Conservation (phyloP, 2,113 vertebrate species). For the Pseudolaguvia tuberculata region DNA sequence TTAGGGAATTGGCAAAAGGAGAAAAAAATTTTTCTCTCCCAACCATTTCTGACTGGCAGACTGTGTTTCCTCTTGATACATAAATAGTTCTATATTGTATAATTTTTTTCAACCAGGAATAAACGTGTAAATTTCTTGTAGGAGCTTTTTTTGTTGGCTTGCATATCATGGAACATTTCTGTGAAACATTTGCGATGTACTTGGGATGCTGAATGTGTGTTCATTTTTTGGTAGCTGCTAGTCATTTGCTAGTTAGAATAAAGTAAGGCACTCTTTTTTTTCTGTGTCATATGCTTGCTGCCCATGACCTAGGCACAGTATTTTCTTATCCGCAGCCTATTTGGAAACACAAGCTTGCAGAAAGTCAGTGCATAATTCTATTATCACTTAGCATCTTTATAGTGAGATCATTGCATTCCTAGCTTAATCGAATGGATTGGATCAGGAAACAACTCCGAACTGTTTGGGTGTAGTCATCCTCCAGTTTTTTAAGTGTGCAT, state of each 20-base stretch:
- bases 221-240: background rate
- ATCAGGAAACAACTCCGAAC: background rate
- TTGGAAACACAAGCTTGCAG: background rate
- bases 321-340: too few relatives aligned
- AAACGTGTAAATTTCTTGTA: background rate
- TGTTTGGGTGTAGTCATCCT: slow-evolving; percentile 9
- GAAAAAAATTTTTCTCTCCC: background rate
- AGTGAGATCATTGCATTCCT: slow-evolving; percentile 14
- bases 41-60: background rate
- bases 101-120: background rate
- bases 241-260: too few relatives aligned
- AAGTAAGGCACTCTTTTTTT: background rate
- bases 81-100: background rate
- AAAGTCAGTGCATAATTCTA: background rate
- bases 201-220: background rate
- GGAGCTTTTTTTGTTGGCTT: background rate
- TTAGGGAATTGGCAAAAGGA: background rate
- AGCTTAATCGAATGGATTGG: slow-evolving; percentile 7
- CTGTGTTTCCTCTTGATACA: background rate
- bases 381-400: background rate
- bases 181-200: background rate
- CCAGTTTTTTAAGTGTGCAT: slow-evolving; percentile 1
- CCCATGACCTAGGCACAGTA: background rate
- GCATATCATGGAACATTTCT: background rate
- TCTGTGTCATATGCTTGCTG: background rate